These are phyloP conservation scores for Macrophya annulata DNA, from an alignment of 2,888 invertebrate species.

Conservation along the genomic window DNA sequence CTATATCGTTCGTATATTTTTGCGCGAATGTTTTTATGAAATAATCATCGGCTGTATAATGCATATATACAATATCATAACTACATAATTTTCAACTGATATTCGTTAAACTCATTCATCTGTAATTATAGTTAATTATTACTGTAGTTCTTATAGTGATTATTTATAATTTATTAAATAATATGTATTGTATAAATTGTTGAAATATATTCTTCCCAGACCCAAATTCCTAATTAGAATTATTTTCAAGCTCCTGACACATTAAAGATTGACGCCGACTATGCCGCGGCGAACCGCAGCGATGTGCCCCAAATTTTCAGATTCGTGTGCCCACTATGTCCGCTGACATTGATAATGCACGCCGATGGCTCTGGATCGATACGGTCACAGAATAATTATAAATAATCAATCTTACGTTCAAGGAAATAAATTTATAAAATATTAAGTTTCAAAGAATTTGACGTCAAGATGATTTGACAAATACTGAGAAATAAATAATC, in stretches of 20 bases:
- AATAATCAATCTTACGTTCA: background rate
- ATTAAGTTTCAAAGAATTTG: too few relatives aligned
- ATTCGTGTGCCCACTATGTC: too few relatives aligned
- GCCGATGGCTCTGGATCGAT: too few relatives aligned
- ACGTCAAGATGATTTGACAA: too few relatives aligned
- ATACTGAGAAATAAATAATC: too few relatives aligned
- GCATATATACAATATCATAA: conserved; percentile 44
- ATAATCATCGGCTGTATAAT: conserved; percentile 26
- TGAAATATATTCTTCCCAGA: background rate
- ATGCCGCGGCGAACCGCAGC: too few relatives aligned
- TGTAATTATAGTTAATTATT: conserved; percentile 57
- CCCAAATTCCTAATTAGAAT: background rate
- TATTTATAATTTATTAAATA: conserved; percentile 64
- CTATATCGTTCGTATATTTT: background rate
- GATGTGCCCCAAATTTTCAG: too few relatives aligned
- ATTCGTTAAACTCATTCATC: conserved; percentile 26
- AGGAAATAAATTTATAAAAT: too few relatives aligned
- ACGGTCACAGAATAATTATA: too few relatives aligned
- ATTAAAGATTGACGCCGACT: too few relatives aligned
- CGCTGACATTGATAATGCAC: too few relatives aligned
- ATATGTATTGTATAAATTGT: conserved; percentile 53
- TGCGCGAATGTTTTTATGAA: conserved; percentile 14
- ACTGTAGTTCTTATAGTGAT: conserved; percentile 61
- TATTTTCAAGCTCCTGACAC: background rate
- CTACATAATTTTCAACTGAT: conserved; percentile 56